Evolutionary conservation across 53 echinoderm and acorn worm species (phyloP).

Genomic region (Luidia sarsii): DNA sequence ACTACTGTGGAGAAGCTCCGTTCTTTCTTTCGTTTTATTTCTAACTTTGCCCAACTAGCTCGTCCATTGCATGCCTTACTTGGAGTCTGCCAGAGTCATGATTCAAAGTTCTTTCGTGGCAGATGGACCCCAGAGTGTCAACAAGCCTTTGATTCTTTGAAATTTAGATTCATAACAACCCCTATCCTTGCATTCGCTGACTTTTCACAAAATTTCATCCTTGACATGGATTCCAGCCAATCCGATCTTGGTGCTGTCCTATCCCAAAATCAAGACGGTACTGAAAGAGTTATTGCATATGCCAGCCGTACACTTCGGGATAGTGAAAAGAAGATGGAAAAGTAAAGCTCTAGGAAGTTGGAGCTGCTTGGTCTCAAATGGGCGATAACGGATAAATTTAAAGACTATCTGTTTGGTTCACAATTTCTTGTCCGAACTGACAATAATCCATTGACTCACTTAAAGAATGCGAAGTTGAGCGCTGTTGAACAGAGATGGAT

Average conservation of each 20-base stretch:
- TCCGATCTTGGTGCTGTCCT: too few relatives aligned
- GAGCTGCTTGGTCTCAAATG: slow-evolving; percentile 64
- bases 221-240: slow-evolving; percentile 49
- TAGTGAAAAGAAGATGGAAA: too few relatives aligned
- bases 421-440: neutral
- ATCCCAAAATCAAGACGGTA: too few relatives aligned
- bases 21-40: slow-evolving; percentile 24
- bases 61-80: slow-evolving; percentile 23
- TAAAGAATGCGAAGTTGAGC: too few relatives aligned
- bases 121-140: too few relatives aligned
- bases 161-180: slow-evolving; percentile 13
- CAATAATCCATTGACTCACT: slow-evolving; percentile 8
- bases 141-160: slow-evolving; percentile 23
- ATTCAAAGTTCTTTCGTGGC: neutral
- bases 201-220: too few relatives aligned
- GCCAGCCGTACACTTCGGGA: too few relatives aligned
- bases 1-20: neutral
- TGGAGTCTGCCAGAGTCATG: slow-evolving; percentile 1
- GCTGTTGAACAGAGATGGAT: neutral
- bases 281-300: too few relatives aligned
- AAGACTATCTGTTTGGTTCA: too few relatives aligned
- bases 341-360: slow-evolving; percentile 60
- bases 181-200: slow-evolving; percentile 47
- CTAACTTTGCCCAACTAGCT: slow-evolving; percentile 20
- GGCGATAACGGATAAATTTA: slow-evolving; percentile 66